phyloP scores from a whole-genome alignment of 2,888 invertebrate species.

The Leptodirus hochenwartii region DNA sequence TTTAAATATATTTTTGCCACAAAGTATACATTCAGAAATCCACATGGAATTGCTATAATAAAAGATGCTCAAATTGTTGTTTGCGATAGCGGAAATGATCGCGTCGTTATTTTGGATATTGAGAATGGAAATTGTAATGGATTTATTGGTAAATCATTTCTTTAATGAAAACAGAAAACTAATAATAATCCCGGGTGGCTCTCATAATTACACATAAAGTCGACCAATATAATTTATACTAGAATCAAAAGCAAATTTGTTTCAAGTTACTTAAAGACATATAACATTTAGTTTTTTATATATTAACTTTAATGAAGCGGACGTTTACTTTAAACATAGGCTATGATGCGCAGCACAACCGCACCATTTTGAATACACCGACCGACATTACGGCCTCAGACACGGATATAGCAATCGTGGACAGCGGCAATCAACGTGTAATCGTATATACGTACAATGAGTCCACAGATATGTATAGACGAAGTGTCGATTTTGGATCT shows the following conservation, averaged over 20 bases:
- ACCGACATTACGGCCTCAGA: slow-evolving; percentile 46
- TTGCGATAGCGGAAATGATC: slow-evolving; percentile 63
- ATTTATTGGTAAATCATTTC: too few species aligned
- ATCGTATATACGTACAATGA: slow-evolving; percentile 35
- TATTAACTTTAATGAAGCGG: too few species aligned
- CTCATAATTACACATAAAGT: too few species aligned
- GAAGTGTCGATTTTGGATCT: slow-evolving; percentile 46
- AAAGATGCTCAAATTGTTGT: slow-evolving; percentile 42
- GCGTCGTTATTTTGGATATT: slow-evolving; percentile 38
- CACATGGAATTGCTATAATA: slow-evolving; percentile 51
- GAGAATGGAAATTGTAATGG: slow-evolving; percentile 40
- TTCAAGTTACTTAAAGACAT: too few species aligned
- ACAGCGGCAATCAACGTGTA: slow-evolving; percentile 54
- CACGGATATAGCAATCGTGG: slow-evolving; percentile 36
- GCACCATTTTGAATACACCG: slow-evolving; percentile 50
- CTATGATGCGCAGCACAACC: too few species aligned
- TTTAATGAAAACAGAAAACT: too few species aligned
- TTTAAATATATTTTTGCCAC: slow-evolving; percentile 40
- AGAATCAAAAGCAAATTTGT: too few species aligned
- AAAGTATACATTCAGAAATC: slow-evolving; percentile 51
- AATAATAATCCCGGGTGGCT: too few species aligned
- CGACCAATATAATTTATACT: too few species aligned
- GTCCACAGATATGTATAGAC: slow-evolving; percentile 9
- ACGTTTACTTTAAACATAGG: too few species aligned
- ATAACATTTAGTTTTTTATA: too few species aligned